Percentiles rank a stretch among this genome's conserved stretches.
These are phyloP conservation scores for Himalopsyche japonica DNA, from an alignment of 2,888 invertebrate species.

Conservation along the genomic window DNA sequence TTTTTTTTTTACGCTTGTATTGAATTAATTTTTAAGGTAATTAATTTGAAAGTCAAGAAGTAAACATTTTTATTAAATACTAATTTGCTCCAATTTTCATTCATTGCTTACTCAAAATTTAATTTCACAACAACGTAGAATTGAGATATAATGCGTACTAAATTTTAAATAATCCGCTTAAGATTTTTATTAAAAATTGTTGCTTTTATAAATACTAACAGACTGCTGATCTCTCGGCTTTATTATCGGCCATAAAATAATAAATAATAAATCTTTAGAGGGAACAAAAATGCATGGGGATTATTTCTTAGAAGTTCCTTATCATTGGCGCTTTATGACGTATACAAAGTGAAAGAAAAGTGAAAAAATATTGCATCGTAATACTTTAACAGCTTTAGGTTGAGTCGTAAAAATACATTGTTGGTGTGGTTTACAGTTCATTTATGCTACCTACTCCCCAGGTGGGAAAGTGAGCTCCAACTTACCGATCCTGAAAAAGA, in stretches of 20 bases:
- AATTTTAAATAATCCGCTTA: not conserved
- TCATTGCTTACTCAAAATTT: too few relatives aligned
- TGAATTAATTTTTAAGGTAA: too few relatives aligned
- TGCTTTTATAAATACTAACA: not conserved
- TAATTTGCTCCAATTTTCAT: too few relatives aligned
- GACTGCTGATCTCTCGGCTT: not conserved
- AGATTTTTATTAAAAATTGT: not conserved
- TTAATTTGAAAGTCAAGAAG: too few relatives aligned
- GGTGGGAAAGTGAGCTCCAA: not conserved
- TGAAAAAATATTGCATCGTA: conserved; percentile 35
- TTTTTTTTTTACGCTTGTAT: too few relatives aligned
- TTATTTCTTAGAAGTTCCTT: not conserved
- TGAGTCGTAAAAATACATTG: conserved; percentile 28
- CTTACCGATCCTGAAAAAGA: not conserved
- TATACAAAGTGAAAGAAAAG: conserved; percentile 26
- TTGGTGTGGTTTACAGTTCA: conserved; percentile 30
- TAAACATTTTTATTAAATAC: too few relatives aligned
- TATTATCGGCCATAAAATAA: not conserved
- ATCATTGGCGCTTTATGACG: not conserved
- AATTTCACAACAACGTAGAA: too few relatives aligned
- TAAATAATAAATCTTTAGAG: not conserved
- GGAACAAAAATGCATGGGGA: not conserved
- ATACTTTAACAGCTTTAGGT: conserved; percentile 18
- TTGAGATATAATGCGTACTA: not conserved
- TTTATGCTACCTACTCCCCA: conserved; percentile 9